These are phyloP conservation scores for Andrena bicolor DNA, from an alignment of 2,888 invertebrate genomes.

Conservation along the genomic window DNA sequence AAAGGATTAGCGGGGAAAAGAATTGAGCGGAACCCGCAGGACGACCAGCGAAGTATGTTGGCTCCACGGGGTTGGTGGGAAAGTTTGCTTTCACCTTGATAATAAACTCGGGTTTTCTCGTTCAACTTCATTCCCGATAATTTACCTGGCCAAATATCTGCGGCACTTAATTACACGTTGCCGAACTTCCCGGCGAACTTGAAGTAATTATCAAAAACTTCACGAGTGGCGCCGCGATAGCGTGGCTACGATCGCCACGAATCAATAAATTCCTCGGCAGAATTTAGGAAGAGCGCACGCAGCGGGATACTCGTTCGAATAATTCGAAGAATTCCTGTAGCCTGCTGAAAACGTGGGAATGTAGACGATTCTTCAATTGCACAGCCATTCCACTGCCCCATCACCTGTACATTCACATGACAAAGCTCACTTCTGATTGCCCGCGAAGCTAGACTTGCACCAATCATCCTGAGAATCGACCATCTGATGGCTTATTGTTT, in stretches of 20 bases:
- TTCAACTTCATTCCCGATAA: constrained; percentile 55
- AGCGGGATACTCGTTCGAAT: not conserved
- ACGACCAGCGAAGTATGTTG: constrained; percentile 1
- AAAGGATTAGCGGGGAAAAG: not conserved
- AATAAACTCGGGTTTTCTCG: constrained; percentile 44
- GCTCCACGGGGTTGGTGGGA: constrained; percentile 5
- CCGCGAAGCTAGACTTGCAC: no score
- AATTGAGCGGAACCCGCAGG: not conserved
- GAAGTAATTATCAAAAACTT: constrained; percentile 56
- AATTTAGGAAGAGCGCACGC: constrained; percentile 11
- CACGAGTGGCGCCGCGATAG: constrained; percentile 22
- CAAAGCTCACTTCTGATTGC: no score
- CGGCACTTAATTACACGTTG: constrained; percentile 53
- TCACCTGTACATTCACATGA: no score
- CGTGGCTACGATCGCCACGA: constrained; percentile 10
- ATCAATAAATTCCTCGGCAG: constrained; percentile 47
- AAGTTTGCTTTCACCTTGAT: constrained; percentile 47
- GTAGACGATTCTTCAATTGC: no score
- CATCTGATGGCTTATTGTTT: no score
- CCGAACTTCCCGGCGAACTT: constrained; percentile 40
- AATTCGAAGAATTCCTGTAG: constrained; percentile 3
- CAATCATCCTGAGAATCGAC: no score
- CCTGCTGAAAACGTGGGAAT: no score
- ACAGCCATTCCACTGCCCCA: no score
- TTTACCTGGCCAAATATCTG: constrained; percentile 52